Base-by-base conservation (phyloP, 2,888 invertebrate species). In the Hypena proboscidalis region DNA sequence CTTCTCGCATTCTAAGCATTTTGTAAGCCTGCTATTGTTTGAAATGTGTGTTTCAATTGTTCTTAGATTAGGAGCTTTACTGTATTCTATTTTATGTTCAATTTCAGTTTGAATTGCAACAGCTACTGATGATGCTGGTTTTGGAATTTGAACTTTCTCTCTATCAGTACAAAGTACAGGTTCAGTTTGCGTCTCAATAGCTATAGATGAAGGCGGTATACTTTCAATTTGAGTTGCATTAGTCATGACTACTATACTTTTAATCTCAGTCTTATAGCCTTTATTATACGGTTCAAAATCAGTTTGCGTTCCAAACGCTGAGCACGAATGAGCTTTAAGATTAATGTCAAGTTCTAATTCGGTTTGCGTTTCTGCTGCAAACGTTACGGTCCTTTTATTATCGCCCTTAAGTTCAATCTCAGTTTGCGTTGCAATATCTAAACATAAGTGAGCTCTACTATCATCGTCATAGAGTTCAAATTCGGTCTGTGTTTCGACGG, bases 1-100 rank as follows among this genome's bases (percentile, higher is more conserved):
- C 25, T 60, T 74, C 6, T 74, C 74, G 52, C 85, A 90, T 52
- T 85, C 72, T 0, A 61, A 13, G 50, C 87, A 88, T 51, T 75
- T 77, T 0, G 45, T 40, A 29, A 51, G 33, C 17, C 47, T 29
- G 23, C 71, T 76, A 50, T 76, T 69, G 1, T 22, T 23, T 27
- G 26, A 34, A 7, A 27, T 25, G 20, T 43, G 78, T 11, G 67
- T 72, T 41, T 39, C 31, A 23, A 38, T 22, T 23, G 17, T 35
- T 11, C 27, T 32, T 4, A 33, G 0, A 15, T 21, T 36, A 21
- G 32, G 23, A 19, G 7, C 36, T 25, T 49, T 37, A 35, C 13
- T 21, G 10, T 25, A 3, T 9, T 15, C 5, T 8, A 11, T 6
- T 13, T 21, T 17, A 20, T 6, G 8, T 27, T 9, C 14, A 21